Percentiles rank a stretch among this genome's conserved stretches.
These are phyloP conservation scores for Harpagoxenus sublaevis DNA, from an alignment of 2,888 invertebrate genomes.

Conservation along the genomic window DNA sequence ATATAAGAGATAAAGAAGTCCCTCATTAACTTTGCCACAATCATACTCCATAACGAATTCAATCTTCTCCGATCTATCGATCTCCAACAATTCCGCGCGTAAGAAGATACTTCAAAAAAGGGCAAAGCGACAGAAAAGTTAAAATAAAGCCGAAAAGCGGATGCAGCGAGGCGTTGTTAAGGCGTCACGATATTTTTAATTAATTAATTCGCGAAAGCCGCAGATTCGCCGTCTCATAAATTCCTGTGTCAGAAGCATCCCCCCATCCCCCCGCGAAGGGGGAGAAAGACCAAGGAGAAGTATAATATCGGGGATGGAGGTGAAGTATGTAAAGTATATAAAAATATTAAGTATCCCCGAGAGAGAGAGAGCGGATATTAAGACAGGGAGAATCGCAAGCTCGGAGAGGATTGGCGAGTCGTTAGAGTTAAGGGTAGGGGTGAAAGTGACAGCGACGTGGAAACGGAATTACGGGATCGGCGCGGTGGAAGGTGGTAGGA, in stretches of 20 bases:
- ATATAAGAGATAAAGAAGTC: background rate
- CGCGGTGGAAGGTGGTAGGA: constrained; percentile 61
- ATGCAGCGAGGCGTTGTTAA: constrained; percentile 71
- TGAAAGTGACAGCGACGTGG: constrained; percentile 56
- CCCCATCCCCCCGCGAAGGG: constrained; percentile 10
- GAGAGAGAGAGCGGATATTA: constrained; percentile 65
- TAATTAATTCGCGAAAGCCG: constrained; percentile 78
- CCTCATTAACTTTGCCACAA: background rate
- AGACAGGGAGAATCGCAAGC: constrained; percentile 61
- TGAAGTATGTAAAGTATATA: constrained; percentile 73
- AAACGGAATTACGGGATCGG: constrained; percentile 70
- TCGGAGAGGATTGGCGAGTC: constrained; percentile 1
- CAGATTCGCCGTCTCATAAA: constrained; percentile 76
- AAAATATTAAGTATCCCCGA: constrained; percentile 78
- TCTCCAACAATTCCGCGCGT: constrained; percentile 64
- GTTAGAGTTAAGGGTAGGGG: constrained; percentile 43
- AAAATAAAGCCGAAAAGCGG: constrained; percentile 18
- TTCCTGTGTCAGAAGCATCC: constrained; percentile 60
- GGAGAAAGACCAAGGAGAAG: constrained; percentile 9
- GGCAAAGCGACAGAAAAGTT: background rate
- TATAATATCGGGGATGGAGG: constrained; percentile 37
- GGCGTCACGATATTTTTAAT: constrained; percentile 79
- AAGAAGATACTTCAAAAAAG: background rate
- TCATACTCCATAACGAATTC: background rate
- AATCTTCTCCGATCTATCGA: constrained; percentile 38